These are phyloP conservation scores for Peromyscus melanophrys DNA, from an alignment of 2,797 vertebrate genomes.

Conservation along the genomic window DNA sequence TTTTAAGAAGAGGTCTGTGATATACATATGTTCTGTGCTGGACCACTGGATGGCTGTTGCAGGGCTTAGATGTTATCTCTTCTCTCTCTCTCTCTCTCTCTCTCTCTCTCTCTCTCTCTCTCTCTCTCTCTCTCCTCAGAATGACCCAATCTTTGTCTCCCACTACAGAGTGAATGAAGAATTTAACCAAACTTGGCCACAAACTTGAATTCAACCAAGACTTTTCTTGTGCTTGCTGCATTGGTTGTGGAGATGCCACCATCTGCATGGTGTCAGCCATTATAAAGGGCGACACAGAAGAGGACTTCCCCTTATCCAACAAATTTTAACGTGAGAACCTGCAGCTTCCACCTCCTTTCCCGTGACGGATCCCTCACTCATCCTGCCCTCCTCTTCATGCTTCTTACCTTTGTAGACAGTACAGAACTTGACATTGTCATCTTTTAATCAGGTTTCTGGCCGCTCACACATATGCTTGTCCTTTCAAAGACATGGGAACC, in stretches of 20 bases:
- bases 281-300: background rate
- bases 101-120: background rate
- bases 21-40: background rate
- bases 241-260: background rate
- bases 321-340: background rate
- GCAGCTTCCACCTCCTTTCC: conserved; percentile 68
- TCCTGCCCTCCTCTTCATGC: background rate
- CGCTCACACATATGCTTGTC: conserved; percentile 47
- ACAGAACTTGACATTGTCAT: conserved; percentile 47
- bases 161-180: background rate
- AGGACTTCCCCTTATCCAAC: background rate
- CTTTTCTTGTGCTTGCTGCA: background rate
- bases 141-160: background rate
- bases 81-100: no score
- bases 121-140: background rate
- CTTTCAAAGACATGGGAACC: conserved; percentile 53
- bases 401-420: background rate
- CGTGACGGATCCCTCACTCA: background rate
- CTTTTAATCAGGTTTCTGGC: conserved; percentile 74
- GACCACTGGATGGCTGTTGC: background rate
- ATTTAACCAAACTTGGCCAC: background rate
- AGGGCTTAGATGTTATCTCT: background rate
- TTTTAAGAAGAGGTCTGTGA: background rate
- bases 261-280: background rate
- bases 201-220: background rate